phyloP scores from a whole-genome alignment of 1,140 invertebrate species.

The Gryon sp. region DNA sequence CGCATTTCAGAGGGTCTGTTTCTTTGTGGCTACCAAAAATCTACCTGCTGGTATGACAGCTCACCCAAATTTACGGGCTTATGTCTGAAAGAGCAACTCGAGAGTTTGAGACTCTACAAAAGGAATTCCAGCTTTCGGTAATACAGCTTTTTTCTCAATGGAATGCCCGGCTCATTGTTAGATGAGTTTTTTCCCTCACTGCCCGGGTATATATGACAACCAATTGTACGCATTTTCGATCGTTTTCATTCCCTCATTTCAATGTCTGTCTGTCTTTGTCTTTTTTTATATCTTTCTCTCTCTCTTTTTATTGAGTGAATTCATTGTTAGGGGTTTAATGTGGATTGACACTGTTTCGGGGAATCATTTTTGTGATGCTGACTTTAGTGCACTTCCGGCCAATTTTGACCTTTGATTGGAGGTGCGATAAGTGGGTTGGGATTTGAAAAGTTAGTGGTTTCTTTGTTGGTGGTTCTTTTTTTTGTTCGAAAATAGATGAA shows the following conservation, averaged over 20 bases:
- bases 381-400: constrained; percentile 23
- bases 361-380: constrained; percentile 1
- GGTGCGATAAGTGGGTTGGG: background rate
- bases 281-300: too few relatives aligned
- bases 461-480: background rate
- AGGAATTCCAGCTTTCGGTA: constrained; percentile 44
- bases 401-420: background rate
- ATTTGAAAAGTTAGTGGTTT: background rate
- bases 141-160: constrained; percentile 49
- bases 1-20: background rate
- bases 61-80: constrained; percentile 49
- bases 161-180: constrained; percentile 45
- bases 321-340: too few relatives aligned
- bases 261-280: too few relatives aligned
- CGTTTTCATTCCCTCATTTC: too few relatives aligned
- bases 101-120: constrained; percentile 33
- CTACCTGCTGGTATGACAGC: constrained; percentile 27
- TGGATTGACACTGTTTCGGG: constrained; percentile 30
- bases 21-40: constrained; percentile 3
- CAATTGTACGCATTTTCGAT: constrained; percentile 28
- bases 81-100: constrained; percentile 12
- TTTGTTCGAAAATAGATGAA: background rate
- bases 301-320: background rate
- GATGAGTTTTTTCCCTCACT: constrained; percentile 34
- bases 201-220: constrained; percentile 33